Base-by-base conservation (phyloP, 2,113 vertebrate genomes). In the Syngnathus scovelli region DNA sequence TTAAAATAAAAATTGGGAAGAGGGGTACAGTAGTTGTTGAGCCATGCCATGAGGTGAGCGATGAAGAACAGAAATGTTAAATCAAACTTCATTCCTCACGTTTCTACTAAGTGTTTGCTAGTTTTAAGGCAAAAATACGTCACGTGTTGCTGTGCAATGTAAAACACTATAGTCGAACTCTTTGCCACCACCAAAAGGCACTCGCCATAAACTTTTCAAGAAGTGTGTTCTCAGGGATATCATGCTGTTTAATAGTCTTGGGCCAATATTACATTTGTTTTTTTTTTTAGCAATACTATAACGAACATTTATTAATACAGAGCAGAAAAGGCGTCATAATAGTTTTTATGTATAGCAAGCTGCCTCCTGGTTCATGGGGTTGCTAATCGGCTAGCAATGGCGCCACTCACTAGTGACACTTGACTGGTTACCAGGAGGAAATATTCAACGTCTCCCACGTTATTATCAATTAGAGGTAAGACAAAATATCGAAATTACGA, bases 171-270 rank as follows among this genome's bases (percentile, higher is more conserved):
- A 6, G 15, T 55, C 2, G 9, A 43, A 23, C 11, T 27, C 6
- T 23, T 27, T 23, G 21, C 19, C 52, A 81, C 61, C 76, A 86
- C 80, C 67, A 85, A 90, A 88, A 91, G 88, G 90, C 90, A 90
- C 90, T 89, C 89, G 85, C 90, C 87, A 85, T 85, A 73, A 83
- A 60, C 78, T 78, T 64, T 68, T 4, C 11, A 12, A 55, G 11
- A 23, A 55, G 27, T 18, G 36, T 52, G 2, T 21, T 21, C 2
- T 21, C n/a, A 52, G 6, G 1, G 27, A 36, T 38, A 62, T 23
- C 52, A 74, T 85, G 87, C 38, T 41, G 38, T 41, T 19, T n/a
- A 41, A 19, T 41, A 61, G 59, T 61, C 59, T 41, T 13, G 9
- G 6, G 18, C 36, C 56, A 19, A 16, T 16, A 38, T 38, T 7